Conservation (phyloP, 2,113 vertebrate species). For the Hiodon tergisus region DNA sequence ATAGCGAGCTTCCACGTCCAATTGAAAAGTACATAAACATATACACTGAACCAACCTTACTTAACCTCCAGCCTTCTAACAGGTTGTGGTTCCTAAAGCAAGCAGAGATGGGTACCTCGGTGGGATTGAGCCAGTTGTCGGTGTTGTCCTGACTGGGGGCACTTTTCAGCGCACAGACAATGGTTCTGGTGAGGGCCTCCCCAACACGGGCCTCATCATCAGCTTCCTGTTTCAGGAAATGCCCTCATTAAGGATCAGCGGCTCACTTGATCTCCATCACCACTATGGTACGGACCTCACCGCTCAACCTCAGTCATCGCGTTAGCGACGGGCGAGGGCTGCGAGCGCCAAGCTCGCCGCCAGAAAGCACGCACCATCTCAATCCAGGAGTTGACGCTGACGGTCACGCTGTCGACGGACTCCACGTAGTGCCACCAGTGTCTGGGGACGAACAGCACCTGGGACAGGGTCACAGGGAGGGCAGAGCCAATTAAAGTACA, state of each 20-base stretch:
- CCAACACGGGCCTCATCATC: conserved; percentile 79
- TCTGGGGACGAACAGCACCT: conserved; percentile 89
- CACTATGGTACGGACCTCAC: no score
- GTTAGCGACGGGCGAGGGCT: no score
- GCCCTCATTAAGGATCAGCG: no score
- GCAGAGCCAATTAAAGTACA: not conserved
- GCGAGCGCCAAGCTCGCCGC: no score
- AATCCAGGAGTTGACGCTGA: conserved; percentile 95
- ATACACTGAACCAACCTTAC: no score
- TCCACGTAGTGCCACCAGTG: conserved; percentile 99
- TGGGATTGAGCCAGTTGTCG: conserved; percentile 86
- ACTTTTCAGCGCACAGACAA: conserved; percentile 81
- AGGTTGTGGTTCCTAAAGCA: not conserved
- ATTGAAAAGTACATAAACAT: no score
- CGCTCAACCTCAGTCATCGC: no score
- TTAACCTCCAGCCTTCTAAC: not conserved
- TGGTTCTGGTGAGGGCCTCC: conserved; percentile 78
- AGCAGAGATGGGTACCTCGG: conserved; percentile 68
- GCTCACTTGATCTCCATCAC: no score
- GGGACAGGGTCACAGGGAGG: conserved; percentile 31
- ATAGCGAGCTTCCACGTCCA: no score
- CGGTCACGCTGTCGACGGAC: conserved; percentile 80
- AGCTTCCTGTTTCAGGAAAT: conserved; percentile 63
- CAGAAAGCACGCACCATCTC: conserved; percentile 71
- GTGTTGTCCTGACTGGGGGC: conserved; percentile 54